These are phyloP conservation scores for Kryptolebias marmoratus DNA, from an alignment of 2,113 vertebrate genomes.

Conservation along the genomic window DNA sequence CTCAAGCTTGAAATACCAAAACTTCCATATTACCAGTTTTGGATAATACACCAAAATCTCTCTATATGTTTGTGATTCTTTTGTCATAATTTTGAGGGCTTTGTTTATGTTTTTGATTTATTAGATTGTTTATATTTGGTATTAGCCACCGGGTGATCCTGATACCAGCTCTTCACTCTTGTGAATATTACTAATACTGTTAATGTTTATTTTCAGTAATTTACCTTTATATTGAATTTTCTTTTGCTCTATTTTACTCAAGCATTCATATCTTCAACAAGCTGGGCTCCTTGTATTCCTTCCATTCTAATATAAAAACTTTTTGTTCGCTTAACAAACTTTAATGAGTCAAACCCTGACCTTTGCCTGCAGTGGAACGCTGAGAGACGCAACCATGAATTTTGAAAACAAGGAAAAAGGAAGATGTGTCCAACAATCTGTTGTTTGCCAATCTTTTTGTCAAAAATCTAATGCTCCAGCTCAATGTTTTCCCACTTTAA, in stretches of 20 bases:
- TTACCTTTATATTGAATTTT: too few relatives aligned
- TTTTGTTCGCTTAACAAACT: neutral
- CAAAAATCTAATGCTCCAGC: constrained; percentile 5
- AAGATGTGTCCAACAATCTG: neutral
- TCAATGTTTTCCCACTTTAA: neutral
- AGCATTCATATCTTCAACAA: neutral
- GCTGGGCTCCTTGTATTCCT: neutral
- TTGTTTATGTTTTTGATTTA: too few relatives aligned
- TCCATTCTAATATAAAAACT: neutral
- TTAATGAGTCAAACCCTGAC: neutral
- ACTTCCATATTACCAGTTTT: too few relatives aligned
- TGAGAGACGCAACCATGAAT: neutral
- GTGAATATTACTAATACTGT: too few relatives aligned
- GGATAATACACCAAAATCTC: too few relatives aligned
- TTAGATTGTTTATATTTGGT: too few relatives aligned
- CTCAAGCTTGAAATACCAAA: too few relatives aligned
- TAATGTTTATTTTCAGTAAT: too few relatives aligned
- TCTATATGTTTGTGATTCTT: too few relatives aligned
- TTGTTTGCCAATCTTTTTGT: neutral
- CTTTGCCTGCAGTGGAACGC: neutral
- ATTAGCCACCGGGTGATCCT: too few relatives aligned
- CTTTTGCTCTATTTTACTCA: neutral
- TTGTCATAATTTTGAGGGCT: too few relatives aligned
- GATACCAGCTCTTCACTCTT: too few relatives aligned
- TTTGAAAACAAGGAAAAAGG: neutral